These are phyloP conservation scores for Oenanthe melanoleuca DNA, from an alignment of 2,113 vertebrate species.

Conservation along the genomic window DNA sequence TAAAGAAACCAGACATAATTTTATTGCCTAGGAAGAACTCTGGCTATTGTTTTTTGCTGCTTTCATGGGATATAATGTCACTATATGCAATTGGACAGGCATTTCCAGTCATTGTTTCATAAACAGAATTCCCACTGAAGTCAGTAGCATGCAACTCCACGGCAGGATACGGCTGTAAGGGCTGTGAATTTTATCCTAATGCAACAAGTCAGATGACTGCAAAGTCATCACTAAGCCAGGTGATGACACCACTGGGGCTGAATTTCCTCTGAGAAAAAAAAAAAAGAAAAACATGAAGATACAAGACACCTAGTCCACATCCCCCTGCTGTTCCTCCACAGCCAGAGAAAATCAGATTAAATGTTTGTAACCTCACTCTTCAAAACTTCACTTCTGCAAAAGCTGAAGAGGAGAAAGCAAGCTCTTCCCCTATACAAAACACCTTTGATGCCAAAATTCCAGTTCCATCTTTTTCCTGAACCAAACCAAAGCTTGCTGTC, in stretches of 20 bases:
- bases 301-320: background rate
- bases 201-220: background rate
- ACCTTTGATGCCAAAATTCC: background rate
- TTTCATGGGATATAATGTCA: slow-evolving; percentile 30
- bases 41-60: slow-evolving; percentile 16
- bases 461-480: background rate
- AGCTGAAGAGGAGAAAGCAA: background rate
- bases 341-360: background rate
- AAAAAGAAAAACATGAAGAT: background rate
- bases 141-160: background rate
- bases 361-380: background rate
- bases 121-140: background rate
- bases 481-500: background rate
- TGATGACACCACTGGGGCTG: background rate
- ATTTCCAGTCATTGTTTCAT: slow-evolving; percentile 47
- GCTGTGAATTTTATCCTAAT: background rate
- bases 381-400: background rate
- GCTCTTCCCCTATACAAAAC: background rate
- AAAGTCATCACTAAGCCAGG: background rate
- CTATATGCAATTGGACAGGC: background rate
- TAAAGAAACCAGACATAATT: background rate
- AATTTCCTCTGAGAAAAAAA: background rate
- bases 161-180: background rate
- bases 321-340: background rate
- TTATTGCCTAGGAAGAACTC: background rate